These are phyloP conservation scores for Dasypus novemcinctus DNA, from an alignment of 2,113 vertebrate genomes.

Conservation along the genomic window DNA sequence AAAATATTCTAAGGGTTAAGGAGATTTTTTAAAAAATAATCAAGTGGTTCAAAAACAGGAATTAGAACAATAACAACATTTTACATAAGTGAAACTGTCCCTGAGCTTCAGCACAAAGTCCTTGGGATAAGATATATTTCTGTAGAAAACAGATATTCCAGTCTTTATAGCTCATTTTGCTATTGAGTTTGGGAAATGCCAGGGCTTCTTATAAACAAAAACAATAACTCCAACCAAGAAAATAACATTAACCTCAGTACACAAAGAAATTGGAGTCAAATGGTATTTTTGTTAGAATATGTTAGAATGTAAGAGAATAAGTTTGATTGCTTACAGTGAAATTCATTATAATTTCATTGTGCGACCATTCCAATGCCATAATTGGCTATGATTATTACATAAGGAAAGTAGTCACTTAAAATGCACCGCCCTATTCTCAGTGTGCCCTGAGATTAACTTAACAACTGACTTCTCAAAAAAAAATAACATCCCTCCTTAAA, in stretches of 20 bases:
- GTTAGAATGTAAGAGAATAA: background rate
- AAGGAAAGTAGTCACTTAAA: accelerated
- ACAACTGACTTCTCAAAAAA: constrained; percentile 20
- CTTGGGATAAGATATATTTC: background rate
- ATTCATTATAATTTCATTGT: background rate
- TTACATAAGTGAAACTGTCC: accelerated
- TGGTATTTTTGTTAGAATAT: background rate
- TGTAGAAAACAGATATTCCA: background rate
- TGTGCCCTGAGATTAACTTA: background rate
- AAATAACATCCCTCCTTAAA: background rate
- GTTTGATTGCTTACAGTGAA: background rate
- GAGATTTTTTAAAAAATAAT: background rate
- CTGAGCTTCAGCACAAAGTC: accelerated
- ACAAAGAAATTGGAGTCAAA: background rate
- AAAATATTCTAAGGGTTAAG: background rate
- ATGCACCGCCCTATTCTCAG: accelerated
- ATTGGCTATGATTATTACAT: accelerated
- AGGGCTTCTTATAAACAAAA: background rate
- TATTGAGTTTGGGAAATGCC: background rate
- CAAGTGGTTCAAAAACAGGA: background rate
- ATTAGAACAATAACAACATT: background rate
- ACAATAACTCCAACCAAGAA: background rate
- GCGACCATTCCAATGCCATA: accelerated
- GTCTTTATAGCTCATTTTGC: background rate
- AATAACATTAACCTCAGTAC: background rate